A percentile compares a stretch with the other conserved stretches of the same genome.
Conservation (phyloP, 2,888 invertebrate genomes). For the Pycnomerus fuliginosus region DNA sequence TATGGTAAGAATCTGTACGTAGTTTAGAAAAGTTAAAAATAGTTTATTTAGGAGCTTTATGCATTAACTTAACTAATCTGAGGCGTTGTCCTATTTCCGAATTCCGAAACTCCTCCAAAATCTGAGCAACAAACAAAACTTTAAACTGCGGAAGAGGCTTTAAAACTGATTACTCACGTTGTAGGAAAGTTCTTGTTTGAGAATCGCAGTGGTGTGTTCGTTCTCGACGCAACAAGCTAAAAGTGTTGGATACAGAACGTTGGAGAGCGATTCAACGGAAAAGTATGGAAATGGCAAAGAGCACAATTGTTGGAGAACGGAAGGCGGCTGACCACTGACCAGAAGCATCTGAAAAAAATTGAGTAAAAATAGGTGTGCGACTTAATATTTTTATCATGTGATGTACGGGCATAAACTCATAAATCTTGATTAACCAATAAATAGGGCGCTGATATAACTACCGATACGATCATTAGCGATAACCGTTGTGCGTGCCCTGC, state of each 20-base stretch:
- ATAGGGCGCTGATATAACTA: too few relatives aligned
- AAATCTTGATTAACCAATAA: too few relatives aligned
- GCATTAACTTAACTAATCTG: conserved; percentile 56
- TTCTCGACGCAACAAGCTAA: conserved; percentile 69
- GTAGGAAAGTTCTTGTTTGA: conserved; percentile 70
- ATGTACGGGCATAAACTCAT: too few relatives aligned
- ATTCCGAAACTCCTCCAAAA: conserved; percentile 59
- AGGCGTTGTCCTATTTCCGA: conserved; percentile 57
- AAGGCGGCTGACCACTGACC: conserved; percentile 73
- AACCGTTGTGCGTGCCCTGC: conserved; percentile 10
- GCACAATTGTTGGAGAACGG: conserved; percentile 82
- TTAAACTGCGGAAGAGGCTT: too few relatives aligned
- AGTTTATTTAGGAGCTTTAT: conserved; percentile 17
- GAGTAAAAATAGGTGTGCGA: neutral
- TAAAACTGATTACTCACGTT: conserved; percentile 57
- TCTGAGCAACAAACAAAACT: conserved; percentile 48
- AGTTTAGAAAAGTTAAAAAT: too few relatives aligned
- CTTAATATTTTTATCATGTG: too few relatives aligned
- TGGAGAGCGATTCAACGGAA: conserved; percentile 69
- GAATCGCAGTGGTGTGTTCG: conserved; percentile 68
- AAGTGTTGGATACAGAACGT: conserved; percentile 76
- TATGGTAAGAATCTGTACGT: too few relatives aligned
- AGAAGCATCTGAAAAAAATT: conserved; percentile 63
- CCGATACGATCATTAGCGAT: conserved; percentile 15
- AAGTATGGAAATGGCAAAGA: conserved; percentile 85